Conservation (phyloP, 2,797 vertebrate species). For the Vultur gryphus region DNA sequence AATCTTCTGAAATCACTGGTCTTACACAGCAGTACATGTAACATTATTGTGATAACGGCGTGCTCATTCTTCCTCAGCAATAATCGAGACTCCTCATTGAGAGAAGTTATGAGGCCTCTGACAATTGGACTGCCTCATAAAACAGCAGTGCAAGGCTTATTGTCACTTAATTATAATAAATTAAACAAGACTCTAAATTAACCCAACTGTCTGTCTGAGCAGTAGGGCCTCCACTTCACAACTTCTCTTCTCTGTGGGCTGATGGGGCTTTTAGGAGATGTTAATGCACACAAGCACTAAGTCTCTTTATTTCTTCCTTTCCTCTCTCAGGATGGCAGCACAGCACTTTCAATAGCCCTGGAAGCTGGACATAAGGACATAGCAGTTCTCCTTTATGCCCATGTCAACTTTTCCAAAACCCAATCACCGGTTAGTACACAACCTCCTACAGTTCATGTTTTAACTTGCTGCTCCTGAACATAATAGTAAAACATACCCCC, state of each 20-base stretch:
- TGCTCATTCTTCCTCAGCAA: background rate
- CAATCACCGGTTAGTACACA: slow-evolving; percentile 86
- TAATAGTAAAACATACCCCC: background rate
- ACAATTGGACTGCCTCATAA: background rate
- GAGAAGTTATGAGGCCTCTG: slow-evolving; percentile 18
- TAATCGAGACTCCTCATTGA: background rate
- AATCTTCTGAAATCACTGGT: background rate
- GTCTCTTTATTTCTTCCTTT: background rate
- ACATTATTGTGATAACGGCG: background rate
- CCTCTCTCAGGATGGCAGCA: slow-evolving; percentile 87
- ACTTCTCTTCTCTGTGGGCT: background rate
- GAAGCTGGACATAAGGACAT: slow-evolving; percentile 98
- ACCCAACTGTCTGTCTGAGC: background rate
- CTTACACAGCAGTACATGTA: background rate
- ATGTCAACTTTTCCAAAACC: slow-evolving; percentile 95
- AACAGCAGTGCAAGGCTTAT: background rate
- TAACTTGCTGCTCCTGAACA: background rate
- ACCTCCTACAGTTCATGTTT: background rate
- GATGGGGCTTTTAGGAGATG: background rate
- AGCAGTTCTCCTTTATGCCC: slow-evolving; percentile 92
- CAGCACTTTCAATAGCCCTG: slow-evolving; percentile 94
- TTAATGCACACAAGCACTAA: background rate
- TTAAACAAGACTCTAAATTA: slow-evolving; percentile 4
- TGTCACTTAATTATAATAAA: slow-evolving; percentile 30
- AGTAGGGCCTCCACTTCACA: background rate